Base-by-base conservation (phyloP, 2,888 invertebrate species). In the Eucera pruinosa region DNA sequence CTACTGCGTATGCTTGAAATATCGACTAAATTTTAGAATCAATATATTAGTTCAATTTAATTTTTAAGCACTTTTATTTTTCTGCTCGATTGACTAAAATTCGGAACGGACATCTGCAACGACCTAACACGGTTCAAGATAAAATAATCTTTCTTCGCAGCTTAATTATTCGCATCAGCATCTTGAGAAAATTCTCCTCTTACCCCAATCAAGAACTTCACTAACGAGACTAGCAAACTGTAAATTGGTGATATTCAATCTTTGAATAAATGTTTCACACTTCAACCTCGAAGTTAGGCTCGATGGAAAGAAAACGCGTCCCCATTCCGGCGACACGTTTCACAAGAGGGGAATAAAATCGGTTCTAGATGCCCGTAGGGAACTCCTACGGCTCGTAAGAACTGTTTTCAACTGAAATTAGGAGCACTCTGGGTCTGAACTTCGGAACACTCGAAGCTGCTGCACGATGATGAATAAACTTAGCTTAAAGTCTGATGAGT, bases 381-480 rank as follows among this genome's bases (percentile, higher is more conserved):
- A 30, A n/a, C n/a, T n/a, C n/a, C n/a, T n/a, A 9, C 1, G 9
- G 30, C 27, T 9, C 41, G 15, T n/a, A 27, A 52, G 20, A 64
- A 52, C 41, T 5, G 5, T 36, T 41, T 39, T 9, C 13, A 15
- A 62, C 20, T 52, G 15, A 64, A 52, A 64, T 64, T 52, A 61
- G 48, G 9, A 41, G 27, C 18, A 64, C 41, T 41, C n/a, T 15
- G 9, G 27, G 27, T 2, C n/a, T 5, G 15, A 65, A 65, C 23
- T 43, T 55, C 5, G 41, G n/a, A 33, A n/a, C 30, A 55, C 20
- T 65, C 7, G 9, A 27, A 20, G 27, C 27, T 13, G 15, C 43
- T 30, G 20, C 15, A n/a, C 43, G 43, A 30, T 64, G 64, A 55
- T n/a, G 64, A 65, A 65, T 54, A 43, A 65, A 64, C 52, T 64